Conservation (phyloP, 2,113 vertebrate species). For the Sinocyclocheilus maitianheensis region DNA sequence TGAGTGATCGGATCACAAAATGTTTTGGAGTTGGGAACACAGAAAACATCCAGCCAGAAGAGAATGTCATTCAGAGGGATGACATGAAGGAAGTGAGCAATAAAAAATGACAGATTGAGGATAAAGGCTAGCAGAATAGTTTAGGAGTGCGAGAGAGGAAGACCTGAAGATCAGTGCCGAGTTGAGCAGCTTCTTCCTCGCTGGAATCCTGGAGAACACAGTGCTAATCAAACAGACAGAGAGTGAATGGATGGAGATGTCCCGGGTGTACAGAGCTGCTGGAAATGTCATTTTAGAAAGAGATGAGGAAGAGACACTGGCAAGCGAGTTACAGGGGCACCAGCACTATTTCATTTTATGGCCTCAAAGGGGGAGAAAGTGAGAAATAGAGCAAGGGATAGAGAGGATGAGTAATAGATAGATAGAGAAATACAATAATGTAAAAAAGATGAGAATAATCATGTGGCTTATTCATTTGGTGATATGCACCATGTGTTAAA, state of each 20-base stretch:
- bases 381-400: background rate
- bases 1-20: background rate
- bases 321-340: constrained; percentile 13
- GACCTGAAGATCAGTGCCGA: background rate
- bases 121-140: constrained; percentile 16
- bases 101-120: constrained; percentile 39
- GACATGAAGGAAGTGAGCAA: background rate
- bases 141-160: constrained; percentile 10
- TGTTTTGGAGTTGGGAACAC: background rate
- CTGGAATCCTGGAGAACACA: constrained; percentile 20
- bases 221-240: constrained; percentile 47
- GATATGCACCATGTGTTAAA: background rate
- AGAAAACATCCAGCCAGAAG: background rate
- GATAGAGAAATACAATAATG: background rate
- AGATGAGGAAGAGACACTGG: constrained; percentile 30
- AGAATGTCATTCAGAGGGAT: background rate
- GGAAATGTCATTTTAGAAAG: constrained; percentile 47
- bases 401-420: background rate
- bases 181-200: constrained; percentile 5
- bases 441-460: background rate
- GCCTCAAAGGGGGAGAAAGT: constrained; percentile 17
- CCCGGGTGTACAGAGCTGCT: constrained; percentile 37
- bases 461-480: background rate
- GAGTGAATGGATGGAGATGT: constrained; percentile 12
- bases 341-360: constrained; percentile 33